Conservation (phyloP, 2,113 vertebrate species). For the Xyliphius kryptos region DNA sequence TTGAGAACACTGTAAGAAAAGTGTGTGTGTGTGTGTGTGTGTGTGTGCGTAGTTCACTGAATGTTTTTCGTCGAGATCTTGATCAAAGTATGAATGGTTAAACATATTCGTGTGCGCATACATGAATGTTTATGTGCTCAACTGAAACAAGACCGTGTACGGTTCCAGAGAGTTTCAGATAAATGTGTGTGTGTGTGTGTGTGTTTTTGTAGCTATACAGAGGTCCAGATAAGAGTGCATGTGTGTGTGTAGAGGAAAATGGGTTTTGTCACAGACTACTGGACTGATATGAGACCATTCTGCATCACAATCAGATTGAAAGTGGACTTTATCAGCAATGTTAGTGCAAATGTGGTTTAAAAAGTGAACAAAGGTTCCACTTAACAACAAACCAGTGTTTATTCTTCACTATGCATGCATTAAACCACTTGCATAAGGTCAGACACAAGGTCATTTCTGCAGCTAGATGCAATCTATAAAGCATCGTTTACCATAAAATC, state of each 20-base stretch:
- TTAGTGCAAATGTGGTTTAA: constrained; percentile 3
- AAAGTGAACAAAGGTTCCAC: neutral
- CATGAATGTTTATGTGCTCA: neutral
- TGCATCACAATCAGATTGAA: constrained; percentile 32
- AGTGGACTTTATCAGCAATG: constrained; percentile 22
- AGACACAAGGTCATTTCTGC: too few relatives aligned
- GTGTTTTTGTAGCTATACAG: too few relatives aligned
- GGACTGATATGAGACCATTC: constrained; percentile 22
- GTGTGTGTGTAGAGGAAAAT: too few relatives aligned
- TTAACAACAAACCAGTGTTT: constrained; percentile 9
- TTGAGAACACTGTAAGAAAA: too few relatives aligned
- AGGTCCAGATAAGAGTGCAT: too few relatives aligned
- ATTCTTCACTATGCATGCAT: constrained; percentile 14
- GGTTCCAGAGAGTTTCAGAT: neutral
- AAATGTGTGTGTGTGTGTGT: constrained; percentile 13
- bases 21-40: neutral
- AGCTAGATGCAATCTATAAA: too few relatives aligned
- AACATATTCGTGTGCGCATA: neutral
- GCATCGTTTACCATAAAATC: too few relatives aligned
- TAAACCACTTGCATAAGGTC: too few relatives aligned
- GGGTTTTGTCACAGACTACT: constrained; percentile 25
- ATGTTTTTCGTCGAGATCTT: neutral
- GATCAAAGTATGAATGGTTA: neutral
- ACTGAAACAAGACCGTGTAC: neutral
- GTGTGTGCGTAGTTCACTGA: too few relatives aligned